phyloP scores from a whole-genome alignment of 2,888 invertebrate species.

The Sceliomorpha sp. region DNA sequence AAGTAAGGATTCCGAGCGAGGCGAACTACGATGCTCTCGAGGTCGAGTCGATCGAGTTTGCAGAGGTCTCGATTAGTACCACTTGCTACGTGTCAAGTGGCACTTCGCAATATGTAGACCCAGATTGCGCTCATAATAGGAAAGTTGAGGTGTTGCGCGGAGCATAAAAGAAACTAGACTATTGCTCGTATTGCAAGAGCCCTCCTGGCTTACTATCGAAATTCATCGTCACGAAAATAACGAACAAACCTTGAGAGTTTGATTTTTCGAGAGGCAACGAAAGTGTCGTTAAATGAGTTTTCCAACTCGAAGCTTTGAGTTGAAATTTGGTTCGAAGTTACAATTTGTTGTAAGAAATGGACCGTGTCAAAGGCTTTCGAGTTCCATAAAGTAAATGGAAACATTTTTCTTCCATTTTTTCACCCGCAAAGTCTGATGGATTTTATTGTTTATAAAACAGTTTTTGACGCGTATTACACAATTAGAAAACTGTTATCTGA shows the following conservation, averaged over 20 bases:
- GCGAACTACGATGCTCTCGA: conserved; percentile 8
- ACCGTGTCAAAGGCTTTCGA: too few species aligned
- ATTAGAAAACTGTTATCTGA: too few species aligned
- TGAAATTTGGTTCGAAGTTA: too few species aligned
- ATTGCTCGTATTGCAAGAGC: neutral
- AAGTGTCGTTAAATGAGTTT: conserved; percentile 4
- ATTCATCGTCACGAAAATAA: conserved; percentile 8
- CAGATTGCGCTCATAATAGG: conserved; percentile 42
- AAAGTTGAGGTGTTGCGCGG: neutral
- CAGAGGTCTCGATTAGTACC: conserved; percentile 50
- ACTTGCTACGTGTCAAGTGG: conserved; percentile 55
- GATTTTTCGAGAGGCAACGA: conserved; percentile 2
- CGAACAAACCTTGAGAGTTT: conserved; percentile 16
- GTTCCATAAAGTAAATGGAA: too few species aligned
- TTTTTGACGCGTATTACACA: too few species aligned
- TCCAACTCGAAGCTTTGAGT: conserved; percentile 17
- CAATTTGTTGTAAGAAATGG: too few species aligned
- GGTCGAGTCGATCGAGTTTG: conserved; percentile 42
- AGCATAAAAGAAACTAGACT: conserved; percentile 1
- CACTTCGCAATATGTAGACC: conserved; percentile 54
- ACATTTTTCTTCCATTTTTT: too few species aligned
- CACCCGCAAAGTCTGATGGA: too few species aligned
- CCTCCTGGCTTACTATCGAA: neutral
- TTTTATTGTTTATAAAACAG: too few species aligned
- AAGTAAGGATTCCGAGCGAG: too few species aligned